Base-by-base conservation (phyloP, 2,888 invertebrate species). In the Lissonota sp. region DNA sequence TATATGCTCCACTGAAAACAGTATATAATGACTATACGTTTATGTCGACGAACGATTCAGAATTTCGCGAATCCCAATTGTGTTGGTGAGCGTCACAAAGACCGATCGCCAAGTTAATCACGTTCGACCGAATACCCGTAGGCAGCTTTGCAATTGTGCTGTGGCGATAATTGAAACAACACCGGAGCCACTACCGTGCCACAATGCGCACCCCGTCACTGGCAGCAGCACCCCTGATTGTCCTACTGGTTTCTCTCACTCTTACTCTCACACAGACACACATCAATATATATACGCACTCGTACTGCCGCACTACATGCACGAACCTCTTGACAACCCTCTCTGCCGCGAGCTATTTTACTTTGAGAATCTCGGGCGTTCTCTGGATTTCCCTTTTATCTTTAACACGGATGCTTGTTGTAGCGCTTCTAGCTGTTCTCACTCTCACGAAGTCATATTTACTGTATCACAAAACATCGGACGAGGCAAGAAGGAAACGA, bases 21-120 rank as follows among this genome's bases (percentile, higher is more conserved):
- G 37, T 57, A 53, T 67, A 66, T 51, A 37, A 10, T 26, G 16
- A 3, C 26, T 66, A 57, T 49, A 49, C n/a, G 12, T n/a, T 12
- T 49, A 12, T 62, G 55, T 40, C 5, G 16, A 72, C 75, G 51
- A 37, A 46, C 46, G 49, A 66, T 78, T 79, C 80, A 83, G 78
- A 87, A 86, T 87, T 87, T 87, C 85, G 80, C 84, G 86, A 83
- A 85, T 84, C 83, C 86, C 85, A 87, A 88, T 88, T 88, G 85
- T 82, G 72, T 83, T 76, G 70, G 44, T 69, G 63, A n/a, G 81
- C 71, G 83, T 84, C 85, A 86, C 86, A 86, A 86, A 84, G 86
- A 85, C 84, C 86, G 83, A 86, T 85, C 85, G 85, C 80, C 79
- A 85, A 87, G 85, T 88, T 88, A 87, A 89, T 87, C 87, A 83